Evolutionary conservation across 2,797 vertebrate species (phyloP), one percentile per base, ranked within the genome.

Genomic region (Phoeniculus purpureus): DNA sequence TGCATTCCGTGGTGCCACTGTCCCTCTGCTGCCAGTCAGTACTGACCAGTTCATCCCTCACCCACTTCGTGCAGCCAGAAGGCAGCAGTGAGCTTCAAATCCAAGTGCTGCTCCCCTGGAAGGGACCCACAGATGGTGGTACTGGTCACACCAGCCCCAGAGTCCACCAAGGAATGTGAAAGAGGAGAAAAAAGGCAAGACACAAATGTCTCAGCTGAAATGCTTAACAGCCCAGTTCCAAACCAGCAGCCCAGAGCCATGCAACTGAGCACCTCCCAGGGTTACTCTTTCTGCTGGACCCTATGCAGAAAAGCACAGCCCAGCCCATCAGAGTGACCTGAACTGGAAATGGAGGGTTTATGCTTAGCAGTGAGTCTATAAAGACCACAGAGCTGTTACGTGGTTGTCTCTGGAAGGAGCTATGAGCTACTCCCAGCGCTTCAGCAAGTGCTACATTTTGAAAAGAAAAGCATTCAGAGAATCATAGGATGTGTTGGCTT

Each of bases 1-100:
- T 2, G 68, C 40, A 8, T 32, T 79, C 92, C 88, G 51, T 1
- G n/a, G 59, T 81, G 87, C 60, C 92, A 72, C 66, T 14, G 26
- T 45, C 72, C 72, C 12, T 12, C 70, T 55, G 50, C 70, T 3
- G 9, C 6, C 1, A 26, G 48, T 62, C 5, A 1, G 27, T 40
- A 7, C 56, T 1, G 7, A 29, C 47, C 27, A 2, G 16, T 66
- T 29, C 65, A 18, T 34, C 78, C 74, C 10, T 17, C 27, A 0
- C 66, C 3, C 2, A 32, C 12, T 40, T 4, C 0, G 5, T 0
- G 2, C 45, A 15, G 64, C 59, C 6, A 12, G 31, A 18, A 37
- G 61, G 50, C 4, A 12, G 27, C 40, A 19, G 45, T 1, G 1
- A 8, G 9, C 7, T 3, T 62, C 34, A 2, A 9, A 27, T 4